These are phyloP conservation scores for Trematomus bernacchii DNA, from an alignment of 2,797 vertebrate species.

Conservation along the genomic window DNA sequence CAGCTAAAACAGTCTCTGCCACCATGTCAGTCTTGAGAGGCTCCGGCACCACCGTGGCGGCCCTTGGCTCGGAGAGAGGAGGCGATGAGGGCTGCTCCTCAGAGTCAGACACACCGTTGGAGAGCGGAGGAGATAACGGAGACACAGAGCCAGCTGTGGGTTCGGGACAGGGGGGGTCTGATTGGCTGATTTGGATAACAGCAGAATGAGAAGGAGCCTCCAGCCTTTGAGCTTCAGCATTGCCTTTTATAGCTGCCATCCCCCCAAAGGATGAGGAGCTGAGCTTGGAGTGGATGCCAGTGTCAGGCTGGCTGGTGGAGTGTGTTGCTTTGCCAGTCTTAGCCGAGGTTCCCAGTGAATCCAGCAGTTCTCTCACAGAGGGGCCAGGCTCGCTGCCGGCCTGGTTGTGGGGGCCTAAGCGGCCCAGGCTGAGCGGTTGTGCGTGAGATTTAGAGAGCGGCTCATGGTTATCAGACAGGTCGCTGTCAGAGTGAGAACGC, in stretches of 20 bases:
- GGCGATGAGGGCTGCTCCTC: slow-evolving; percentile 71
- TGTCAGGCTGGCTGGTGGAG: slow-evolving; percentile 64
- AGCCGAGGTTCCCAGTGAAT: slow-evolving; percentile 63
- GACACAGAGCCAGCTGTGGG: slow-evolving; percentile 51
- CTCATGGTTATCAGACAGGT: slow-evolving; percentile 94
- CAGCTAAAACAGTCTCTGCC: slow-evolving; percentile 77
- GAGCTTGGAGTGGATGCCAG: slow-evolving; percentile 50
- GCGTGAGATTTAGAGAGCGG: slow-evolving; percentile 81
- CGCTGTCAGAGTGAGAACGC: slow-evolving; percentile 97
- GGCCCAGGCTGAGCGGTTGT: slow-evolving; percentile 76
- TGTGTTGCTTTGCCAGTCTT: slow-evolving; percentile 41
- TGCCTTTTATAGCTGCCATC: slow-evolving; percentile 7
- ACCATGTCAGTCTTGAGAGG: slow-evolving; percentile 57
- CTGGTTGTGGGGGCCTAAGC: slow-evolving; percentile 81
- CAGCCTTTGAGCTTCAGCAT: slow-evolving; percentile 7
- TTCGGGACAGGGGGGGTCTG: slow-evolving; percentile 19
- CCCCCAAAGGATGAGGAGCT: slow-evolving; percentile 40
- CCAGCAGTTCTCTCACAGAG: slow-evolving; percentile 90
- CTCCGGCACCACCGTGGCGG: slow-evolving; percentile 72
- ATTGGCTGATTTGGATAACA: slow-evolving; percentile 21
- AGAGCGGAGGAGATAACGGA: slow-evolving; percentile 55
- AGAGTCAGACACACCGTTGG: slow-evolving; percentile 80
- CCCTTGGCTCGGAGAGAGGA: slow-evolving; percentile 67
- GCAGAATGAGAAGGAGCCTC: slow-evolving; percentile 35
- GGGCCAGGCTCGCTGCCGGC: slow-evolving; percentile 75